phyloP scores from a whole-genome alignment of 2,797 vertebrate genomes.

The Mareca strepera region DNA sequence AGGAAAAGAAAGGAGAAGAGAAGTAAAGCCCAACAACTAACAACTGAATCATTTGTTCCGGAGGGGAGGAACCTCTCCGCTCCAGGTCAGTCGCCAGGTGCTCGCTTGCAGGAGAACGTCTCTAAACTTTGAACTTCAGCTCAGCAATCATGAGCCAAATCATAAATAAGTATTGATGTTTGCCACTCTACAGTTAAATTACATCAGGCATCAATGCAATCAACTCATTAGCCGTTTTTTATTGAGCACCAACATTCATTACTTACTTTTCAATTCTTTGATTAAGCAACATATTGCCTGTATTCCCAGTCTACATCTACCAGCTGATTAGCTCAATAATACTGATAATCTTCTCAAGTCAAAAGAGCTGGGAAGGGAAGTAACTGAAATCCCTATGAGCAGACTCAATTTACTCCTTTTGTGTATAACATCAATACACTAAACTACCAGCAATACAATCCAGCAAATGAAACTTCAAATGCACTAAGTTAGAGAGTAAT shows the following conservation, averaged over 20 bases:
- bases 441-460: background rate
- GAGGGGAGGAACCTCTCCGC: background rate
- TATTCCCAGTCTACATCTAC: slow-evolving; percentile 38
- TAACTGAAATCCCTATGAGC: background rate
- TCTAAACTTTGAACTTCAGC: slow-evolving; percentile 59
- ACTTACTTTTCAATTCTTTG: slow-evolving; percentile 50
- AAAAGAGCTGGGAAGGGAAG: slow-evolving; percentile 28
- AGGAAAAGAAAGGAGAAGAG: background rate
- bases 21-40: background rate
- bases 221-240: slow-evolving; percentile 70
- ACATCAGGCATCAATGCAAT: slow-evolving; percentile 69
- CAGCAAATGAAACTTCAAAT: slow-evolving; percentile 48
- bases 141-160: slow-evolving; percentile 43
- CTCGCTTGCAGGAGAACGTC: slow-evolving; percentile 17
- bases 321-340: slow-evolving; percentile 47
- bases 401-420: slow-evolving; percentile 10
- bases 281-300: slow-evolving; percentile 54
- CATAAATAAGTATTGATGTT: slow-evolving; percentile 63
- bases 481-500: slow-evolving; percentile 6
- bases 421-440: slow-evolving; percentile 19
- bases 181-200: slow-evolving; percentile 67
- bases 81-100: slow-evolving; percentile 14
- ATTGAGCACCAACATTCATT: slow-evolving; percentile 47
- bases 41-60: slow-evolving; percentile 13
- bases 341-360: slow-evolving; percentile 35